Evolutionary conservation across 2,888 invertebrate species (phyloP).

Genomic region (Tiliacea citrago): DNA sequence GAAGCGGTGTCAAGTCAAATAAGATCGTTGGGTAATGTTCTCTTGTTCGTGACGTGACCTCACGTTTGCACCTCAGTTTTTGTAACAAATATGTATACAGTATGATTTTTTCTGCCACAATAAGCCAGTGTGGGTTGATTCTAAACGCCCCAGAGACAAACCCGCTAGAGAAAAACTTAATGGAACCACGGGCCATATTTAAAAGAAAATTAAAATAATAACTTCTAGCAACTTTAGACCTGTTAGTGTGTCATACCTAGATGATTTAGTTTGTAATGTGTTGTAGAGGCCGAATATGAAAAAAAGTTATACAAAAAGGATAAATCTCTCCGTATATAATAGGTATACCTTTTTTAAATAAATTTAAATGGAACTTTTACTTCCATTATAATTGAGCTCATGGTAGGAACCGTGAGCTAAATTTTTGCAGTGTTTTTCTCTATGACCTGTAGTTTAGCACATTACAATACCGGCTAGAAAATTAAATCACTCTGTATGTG

Average conservation of each 20-base stretch:
- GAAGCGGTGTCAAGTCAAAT: slow-evolving; percentile 61
- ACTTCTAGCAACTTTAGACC: not conserved
- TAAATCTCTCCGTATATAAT: not conserved
- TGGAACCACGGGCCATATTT: not conserved
- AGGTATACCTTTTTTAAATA: not conserved
- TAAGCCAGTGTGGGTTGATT: not conserved
- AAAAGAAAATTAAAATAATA: not conserved
- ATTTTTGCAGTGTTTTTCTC: not conserved
- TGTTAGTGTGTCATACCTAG: no score
- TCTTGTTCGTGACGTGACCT: slow-evolving; percentile 71
- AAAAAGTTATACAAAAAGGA: no score
- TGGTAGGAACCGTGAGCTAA: no score
- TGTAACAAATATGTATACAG: slow-evolving; percentile 15
- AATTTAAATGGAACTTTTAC: not conserved
- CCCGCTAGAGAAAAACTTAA: not conserved
- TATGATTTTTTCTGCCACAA: not conserved
- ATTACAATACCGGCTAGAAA: no score
- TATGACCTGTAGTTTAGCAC: not conserved
- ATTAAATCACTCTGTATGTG: not conserved
- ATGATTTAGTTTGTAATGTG: not conserved
- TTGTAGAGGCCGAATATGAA: not conserved
- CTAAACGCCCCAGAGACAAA: not conserved
- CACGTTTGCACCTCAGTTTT: slow-evolving; percentile 67
- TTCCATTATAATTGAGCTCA: not conserved
- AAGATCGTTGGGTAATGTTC: slow-evolving; percentile 53